Evolutionary conservation across 2,797 vertebrate genomes (phyloP).

Genomic region (Microctenopoma stevenorrisi): DNA sequence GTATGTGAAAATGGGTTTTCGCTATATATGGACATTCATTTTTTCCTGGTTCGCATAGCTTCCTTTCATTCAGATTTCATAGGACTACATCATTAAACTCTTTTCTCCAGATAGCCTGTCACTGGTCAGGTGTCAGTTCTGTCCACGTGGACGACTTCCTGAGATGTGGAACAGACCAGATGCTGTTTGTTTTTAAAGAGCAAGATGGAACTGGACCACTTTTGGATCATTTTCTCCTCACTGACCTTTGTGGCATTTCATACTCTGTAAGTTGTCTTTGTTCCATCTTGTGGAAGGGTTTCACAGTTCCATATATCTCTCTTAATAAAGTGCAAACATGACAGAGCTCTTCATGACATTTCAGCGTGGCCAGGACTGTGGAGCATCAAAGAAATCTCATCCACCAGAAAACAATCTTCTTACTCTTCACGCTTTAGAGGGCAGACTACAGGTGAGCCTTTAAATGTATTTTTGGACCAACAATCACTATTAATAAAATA

Average conservation of each 20-base stretch:
- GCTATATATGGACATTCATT: background rate
- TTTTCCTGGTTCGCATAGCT: background rate
- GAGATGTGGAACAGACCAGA: slow-evolving; percentile 90
- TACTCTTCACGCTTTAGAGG: slow-evolving; percentile 88
- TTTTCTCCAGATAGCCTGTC: slow-evolving; percentile 84
- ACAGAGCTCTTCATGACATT: slow-evolving; percentile 3
- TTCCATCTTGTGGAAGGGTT: background rate
- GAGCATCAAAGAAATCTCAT: slow-evolving; percentile 52
- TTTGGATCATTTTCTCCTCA: slow-evolving; percentile 85
- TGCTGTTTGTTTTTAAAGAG: slow-evolving; percentile 87
- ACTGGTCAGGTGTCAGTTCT: slow-evolving; percentile 85
- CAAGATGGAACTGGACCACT: slow-evolving; percentile 45
- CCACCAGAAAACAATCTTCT: slow-evolving; percentile 82
- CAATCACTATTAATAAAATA: background rate
- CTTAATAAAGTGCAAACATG: background rate
- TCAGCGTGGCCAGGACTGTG: slow-evolving; percentile 73
- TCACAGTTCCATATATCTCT: background rate
- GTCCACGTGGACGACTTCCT: slow-evolving; percentile 92
- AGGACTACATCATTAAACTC: background rate
- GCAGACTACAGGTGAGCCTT: slow-evolving; percentile 88
- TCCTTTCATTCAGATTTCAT: background rate
- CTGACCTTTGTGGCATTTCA: slow-evolving; percentile 86
- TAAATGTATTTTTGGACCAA: background rate
- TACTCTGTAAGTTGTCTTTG: slow-evolving; percentile 82
- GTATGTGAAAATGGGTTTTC: slow-evolving; percentile 61